Evolutionary conservation across 2,113 vertebrate genomes (phyloP).

Genomic region (Nerophis lumbriciformis): DNA sequence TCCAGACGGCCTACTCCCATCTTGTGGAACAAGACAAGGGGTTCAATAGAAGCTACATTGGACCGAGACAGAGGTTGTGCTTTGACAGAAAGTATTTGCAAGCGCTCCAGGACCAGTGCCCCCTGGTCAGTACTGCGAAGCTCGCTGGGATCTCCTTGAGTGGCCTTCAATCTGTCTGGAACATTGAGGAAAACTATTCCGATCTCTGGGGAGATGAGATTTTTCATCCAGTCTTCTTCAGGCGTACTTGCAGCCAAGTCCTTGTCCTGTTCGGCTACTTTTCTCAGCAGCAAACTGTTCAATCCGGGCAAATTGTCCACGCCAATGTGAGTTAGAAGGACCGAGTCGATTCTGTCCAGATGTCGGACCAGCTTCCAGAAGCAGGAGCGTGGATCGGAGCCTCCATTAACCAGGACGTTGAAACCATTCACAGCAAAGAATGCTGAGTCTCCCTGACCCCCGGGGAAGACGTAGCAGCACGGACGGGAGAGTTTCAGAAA

Average conservation of each 20-base stretch:
- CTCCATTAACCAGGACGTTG: constrained; percentile 87
- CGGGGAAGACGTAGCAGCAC: constrained; percentile 96
- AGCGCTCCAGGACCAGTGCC: constrained; percentile 66
- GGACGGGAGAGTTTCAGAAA: constrained; percentile 90
- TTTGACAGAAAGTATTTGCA: constrained; percentile 73
- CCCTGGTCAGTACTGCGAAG: constrained; percentile 78
- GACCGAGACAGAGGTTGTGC: constrained; percentile 72
- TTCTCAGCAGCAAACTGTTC: constrained; percentile 87
- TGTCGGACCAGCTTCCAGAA: constrained; percentile 97
- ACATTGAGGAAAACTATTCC: constrained; percentile 88
- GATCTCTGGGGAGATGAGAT: constrained; percentile 84
- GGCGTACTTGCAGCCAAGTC: constrained; percentile 53
- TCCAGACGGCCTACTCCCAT: constrained; percentile 93
- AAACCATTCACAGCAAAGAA: constrained; percentile 93
- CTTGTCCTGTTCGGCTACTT: constrained; percentile 80
- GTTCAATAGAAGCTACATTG: constrained; percentile 60
- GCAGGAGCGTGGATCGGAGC: constrained; percentile 83
- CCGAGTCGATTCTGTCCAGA: constrained; percentile 87
- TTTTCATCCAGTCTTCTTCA: constrained; percentile 76
- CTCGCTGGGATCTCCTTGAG: constrained; percentile 48
- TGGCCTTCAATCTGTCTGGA: constrained; percentile 65
- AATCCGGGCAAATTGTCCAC: constrained; percentile 87
- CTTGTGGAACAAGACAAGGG: constrained; percentile 87
- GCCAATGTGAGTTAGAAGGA: constrained; percentile 84
- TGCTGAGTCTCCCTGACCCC: constrained; percentile 84